Conservation (phyloP, 2,888 invertebrate genomes). For the Ashinkailepas kermadecensis region DNA sequence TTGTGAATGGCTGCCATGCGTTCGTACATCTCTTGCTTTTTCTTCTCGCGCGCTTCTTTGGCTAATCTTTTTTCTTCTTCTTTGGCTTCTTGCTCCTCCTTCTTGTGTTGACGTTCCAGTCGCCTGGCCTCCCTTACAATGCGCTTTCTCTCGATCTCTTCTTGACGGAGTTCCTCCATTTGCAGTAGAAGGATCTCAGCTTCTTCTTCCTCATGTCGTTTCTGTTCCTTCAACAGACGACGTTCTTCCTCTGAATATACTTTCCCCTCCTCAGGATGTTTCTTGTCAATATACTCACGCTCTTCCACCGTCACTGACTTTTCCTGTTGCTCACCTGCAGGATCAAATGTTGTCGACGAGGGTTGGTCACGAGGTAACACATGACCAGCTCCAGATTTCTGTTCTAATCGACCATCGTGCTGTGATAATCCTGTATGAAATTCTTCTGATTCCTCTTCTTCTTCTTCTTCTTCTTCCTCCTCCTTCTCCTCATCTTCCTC, state of each 20-base stretch:
- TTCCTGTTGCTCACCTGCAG: no score
- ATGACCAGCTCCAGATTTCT: no score
- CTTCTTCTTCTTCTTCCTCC: background rate
- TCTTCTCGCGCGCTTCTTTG: conserved; percentile 43
- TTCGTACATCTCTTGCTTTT: conserved; percentile 16
- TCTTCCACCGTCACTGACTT: no score
- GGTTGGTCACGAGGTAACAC: no score
- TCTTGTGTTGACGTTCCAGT: background rate
- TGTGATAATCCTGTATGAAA: no score
- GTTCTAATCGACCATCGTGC: no score
- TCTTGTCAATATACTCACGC: no score
- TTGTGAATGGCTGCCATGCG: background rate
- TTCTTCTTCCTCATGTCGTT: conserved; percentile 3
- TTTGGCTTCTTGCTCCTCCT: background rate
- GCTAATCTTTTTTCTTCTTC: conserved; percentile 38
- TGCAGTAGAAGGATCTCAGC: background rate
- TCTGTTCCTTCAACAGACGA: background rate
- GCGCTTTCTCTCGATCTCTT: background rate
- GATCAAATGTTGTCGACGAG: no score
- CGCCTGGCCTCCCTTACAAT: conserved; percentile 50
- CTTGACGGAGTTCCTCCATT: conserved; percentile 4
- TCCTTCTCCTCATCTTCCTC: conserved; percentile 33
- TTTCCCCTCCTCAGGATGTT: background rate
- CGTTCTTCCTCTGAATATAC: background rate
- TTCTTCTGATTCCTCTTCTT: background rate